Evolutionary conservation across 2,888 invertebrate species (phyloP), one percentile per base, ranked within the genome.

Genomic region (Masnerella sp.): DNA sequence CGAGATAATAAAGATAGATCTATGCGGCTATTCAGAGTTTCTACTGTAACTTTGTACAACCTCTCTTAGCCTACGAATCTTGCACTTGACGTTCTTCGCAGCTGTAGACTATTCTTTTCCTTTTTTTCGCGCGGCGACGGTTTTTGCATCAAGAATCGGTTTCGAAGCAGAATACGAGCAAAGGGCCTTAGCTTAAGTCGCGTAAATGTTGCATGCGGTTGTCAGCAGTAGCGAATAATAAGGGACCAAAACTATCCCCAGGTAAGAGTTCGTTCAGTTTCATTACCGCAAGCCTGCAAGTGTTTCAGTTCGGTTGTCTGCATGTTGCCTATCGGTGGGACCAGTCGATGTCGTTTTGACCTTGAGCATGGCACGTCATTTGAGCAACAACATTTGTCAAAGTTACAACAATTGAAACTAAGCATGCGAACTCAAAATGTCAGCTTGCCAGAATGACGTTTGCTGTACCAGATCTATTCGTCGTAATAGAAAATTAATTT

Each of bases 371-470:
- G 58, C 58, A 51, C 51, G 42, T 42, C 32, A 42, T 49, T 32
- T 51, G 22, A 22, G 51, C 51, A 34, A 58, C 30, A 3, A 15
- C 14, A 5, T 38, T 15, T 11, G 9, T 30, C 9, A 5, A 36
- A 30, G 30, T 30, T 4, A 30, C 3, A 3, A 9, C n/a, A n/a
- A 8, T 3, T 22, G 4, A 30, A 30, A 30, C 8, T n/a, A 30
- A 30, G 30, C 43, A 59, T 36, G 43, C 8, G 4, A 15, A 4
- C 4, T 25, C 25, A 25, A 25, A 25, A 7, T 25, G 12, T 58
- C n/a, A 17, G 72, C 72, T 65, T 72, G 65, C 65, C 40, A 72
- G 71, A 72, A 72, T 65, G 65, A 71, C 58, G 64, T 64, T 71
- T 65, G 71, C 59, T 45, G 59, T 45, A 69, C 25, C 40, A 22